Conservation (phyloP, 2,797 vertebrate genomes). For the Gymnoscopelus microlampas region DNA sequence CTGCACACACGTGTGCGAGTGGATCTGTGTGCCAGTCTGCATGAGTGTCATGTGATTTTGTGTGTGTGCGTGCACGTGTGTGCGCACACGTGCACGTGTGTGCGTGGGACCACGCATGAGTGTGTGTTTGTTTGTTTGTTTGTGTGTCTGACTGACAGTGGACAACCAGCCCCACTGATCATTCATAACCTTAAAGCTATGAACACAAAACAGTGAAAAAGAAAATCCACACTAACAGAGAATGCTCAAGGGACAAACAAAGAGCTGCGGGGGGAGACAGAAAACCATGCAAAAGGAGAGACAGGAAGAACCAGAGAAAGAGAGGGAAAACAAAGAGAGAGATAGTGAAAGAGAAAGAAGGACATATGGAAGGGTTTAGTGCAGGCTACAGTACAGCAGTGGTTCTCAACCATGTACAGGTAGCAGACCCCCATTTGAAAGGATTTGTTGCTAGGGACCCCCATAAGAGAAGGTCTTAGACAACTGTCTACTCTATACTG, state of each 20-base stretch:
- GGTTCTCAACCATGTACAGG: no score
- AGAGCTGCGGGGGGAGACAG: slow-evolving; percentile 4
- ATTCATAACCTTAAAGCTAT: slow-evolving; percentile 63
- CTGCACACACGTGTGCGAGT: background rate
- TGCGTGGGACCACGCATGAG: slow-evolving; percentile 23
- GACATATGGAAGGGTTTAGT: no score
- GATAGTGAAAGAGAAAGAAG: background rate
- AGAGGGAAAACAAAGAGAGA: slow-evolving; percentile 4
- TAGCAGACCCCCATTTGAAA: no score
- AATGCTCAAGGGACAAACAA: slow-evolving; percentile 7
- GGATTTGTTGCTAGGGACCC: no score
- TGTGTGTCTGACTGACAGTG: background rate
- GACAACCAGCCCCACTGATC: slow-evolving; percentile 45
- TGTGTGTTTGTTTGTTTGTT: slow-evolving; percentile 2
- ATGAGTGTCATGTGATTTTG: background rate
- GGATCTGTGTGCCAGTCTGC: slow-evolving; percentile 21
- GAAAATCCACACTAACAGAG: slow-evolving; percentile 47
- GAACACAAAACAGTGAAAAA: slow-evolving; percentile 56
- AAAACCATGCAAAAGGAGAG: background rate
- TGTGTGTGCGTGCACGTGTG: slow-evolving; percentile 24
- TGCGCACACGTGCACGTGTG: background rate
- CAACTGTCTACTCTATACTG: no score
- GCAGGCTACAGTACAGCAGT: no score
- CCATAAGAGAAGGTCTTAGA: no score
- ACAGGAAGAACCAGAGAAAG: background rate